Evolutionary conservation across 1,140 invertebrate genomes (phyloP).

Genomic region (Drosophila nikananu): DNA sequence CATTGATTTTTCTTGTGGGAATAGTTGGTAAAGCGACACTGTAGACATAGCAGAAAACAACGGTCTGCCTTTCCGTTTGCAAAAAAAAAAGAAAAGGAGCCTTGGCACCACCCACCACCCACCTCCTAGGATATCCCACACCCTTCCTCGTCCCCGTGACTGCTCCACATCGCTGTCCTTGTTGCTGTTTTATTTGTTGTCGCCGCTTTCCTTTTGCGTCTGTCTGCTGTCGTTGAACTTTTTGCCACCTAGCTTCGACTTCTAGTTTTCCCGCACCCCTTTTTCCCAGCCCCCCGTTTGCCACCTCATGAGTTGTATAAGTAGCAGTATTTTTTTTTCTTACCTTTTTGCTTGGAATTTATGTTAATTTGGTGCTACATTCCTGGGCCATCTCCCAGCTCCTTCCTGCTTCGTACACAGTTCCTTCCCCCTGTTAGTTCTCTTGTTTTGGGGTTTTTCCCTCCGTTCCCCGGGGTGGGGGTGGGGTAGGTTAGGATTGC

Average conservation of each 20-base stretch:
- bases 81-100: conserved; percentile 9
- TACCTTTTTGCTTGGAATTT: conserved; percentile 63
- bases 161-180: conserved; percentile 19
- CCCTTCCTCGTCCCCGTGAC: not conserved
- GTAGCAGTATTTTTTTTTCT: conserved; percentile 31
- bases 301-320: conserved; percentile 29
- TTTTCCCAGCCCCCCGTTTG: not conserved
- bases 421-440: conserved; percentile 28
- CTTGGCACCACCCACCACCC: conserved; percentile 17
- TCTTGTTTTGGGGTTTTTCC: conserved; percentile 46
- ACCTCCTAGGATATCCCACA: not conserved
- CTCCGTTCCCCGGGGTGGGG: not conserved
- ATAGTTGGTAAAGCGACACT: conserved; percentile 59
- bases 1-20: conserved; percentile 83
- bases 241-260: conserved; percentile 69
- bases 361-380: conserved; percentile 77
- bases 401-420: not conserved
- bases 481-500: conserved; percentile 27
- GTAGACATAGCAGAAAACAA: conserved; percentile 56
- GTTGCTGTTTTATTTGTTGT: conserved; percentile 36
- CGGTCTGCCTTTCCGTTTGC: conserved; percentile 40
- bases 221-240: conserved; percentile 71
- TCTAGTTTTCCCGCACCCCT: conserved; percentile 19
- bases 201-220: conserved; percentile 41
- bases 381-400: conserved; percentile 23